A percentile compares a stretch with the other conserved stretches of the same genome.
Conservation (phyloP, 2,797 vertebrate species). For the Alectoris magna region DNA sequence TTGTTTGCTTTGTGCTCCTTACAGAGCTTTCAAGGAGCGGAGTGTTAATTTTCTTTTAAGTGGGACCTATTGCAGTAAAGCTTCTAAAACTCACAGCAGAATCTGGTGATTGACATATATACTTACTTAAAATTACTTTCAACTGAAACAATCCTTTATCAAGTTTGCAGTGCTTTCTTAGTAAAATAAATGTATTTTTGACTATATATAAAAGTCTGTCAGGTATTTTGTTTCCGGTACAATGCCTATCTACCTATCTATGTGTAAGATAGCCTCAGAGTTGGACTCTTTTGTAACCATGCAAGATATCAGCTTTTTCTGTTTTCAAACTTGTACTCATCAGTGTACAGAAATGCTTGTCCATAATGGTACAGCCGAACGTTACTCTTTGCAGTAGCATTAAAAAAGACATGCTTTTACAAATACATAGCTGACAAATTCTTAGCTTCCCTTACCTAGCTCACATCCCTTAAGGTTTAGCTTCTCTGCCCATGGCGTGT, state of each 20-base stretch:
- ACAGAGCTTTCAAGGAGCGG: neutral
- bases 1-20: constrained; percentile 21
- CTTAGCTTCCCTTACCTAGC: neutral
- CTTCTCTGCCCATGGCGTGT: neutral
- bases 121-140: neutral
- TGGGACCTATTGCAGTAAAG: neutral
- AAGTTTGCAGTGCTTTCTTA: neutral
- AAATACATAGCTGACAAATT: neutral
- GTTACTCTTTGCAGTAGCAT: neutral
- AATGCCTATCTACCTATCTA: neutral
- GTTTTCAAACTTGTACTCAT: neutral
- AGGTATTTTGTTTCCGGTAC: neutral
- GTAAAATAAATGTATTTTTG: neutral
- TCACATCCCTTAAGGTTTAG: neutral
- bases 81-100: neutral
- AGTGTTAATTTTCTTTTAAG: constrained; percentile 27
- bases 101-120: neutral
- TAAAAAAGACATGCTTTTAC: neutral
- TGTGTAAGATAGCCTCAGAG: neutral
- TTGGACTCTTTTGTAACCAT: neutral
- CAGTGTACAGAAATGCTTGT: neutral
- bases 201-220: neutral
- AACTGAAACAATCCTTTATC: neutral
- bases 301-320: neutral
- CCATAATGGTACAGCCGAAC: neutral